Evolutionary conservation across 1,140 invertebrate genomes (phyloP).

Genomic region (Gonatopus flavifemur): DNA sequence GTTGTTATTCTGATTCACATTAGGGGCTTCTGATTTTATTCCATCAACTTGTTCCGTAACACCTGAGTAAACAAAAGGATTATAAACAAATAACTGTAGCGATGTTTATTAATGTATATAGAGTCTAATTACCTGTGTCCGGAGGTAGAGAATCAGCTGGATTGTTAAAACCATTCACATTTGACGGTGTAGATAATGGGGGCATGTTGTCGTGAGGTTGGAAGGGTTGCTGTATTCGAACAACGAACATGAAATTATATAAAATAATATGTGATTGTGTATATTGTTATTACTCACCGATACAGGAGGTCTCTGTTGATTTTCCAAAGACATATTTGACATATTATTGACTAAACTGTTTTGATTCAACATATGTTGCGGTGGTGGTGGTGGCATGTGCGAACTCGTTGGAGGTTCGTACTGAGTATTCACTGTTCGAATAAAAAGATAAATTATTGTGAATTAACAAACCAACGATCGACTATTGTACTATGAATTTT

Average conservation of each 20-base stretch:
- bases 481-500: not conserved
- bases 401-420: constrained; percentile 16
- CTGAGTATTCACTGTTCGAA: constrained; percentile 22
- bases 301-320: constrained; percentile 27
- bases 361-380: too few species aligned
- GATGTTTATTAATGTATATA: not conserved
- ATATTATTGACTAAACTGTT: constrained; percentile 39
- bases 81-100: not conserved
- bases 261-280: not conserved
- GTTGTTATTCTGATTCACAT: constrained; percentile 13
- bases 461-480: not conserved
- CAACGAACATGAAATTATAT: constrained; percentile 1
- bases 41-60: constrained; percentile 35
- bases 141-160: constrained; percentile 21
- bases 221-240: constrained; percentile 3
- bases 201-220: constrained; percentile 15
- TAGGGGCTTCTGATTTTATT: constrained; percentile 23
- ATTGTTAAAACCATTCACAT: constrained; percentile 35
- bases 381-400: constrained; percentile 16
- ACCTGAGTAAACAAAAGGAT: constrained; percentile 17
- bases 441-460: constrained; percentile 3
- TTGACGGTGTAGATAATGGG: constrained; percentile 19
- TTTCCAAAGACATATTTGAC: constrained; percentile 32
- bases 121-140: constrained; percentile 16
- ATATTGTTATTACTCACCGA: constrained; percentile 15